Conservation (phyloP, 2,888 invertebrate genomes). For the Galeopsomyia nigrocyanea region DNA sequence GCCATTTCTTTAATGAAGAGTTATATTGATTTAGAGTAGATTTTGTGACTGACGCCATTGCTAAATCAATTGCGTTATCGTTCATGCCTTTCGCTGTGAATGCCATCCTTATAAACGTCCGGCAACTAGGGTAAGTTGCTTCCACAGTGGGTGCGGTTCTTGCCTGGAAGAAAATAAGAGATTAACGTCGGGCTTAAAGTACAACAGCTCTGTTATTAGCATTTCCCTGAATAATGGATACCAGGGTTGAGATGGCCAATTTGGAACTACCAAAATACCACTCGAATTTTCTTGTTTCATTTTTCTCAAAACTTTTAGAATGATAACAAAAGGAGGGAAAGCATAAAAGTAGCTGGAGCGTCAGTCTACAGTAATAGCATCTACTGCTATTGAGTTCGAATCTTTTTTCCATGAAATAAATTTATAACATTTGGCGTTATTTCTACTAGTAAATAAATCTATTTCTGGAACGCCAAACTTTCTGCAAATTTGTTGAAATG, state of each 20-base stretch:
- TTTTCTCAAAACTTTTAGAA: slow-evolving; percentile 38
- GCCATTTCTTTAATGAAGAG: slow-evolving; percentile 36
- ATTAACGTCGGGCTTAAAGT: slow-evolving; percentile 22
- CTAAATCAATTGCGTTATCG: slow-evolving; percentile 23
- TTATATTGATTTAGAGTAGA: slow-evolving; percentile 38
- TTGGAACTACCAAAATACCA: slow-evolving; percentile 43
- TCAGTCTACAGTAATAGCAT: slow-evolving; percentile 51
- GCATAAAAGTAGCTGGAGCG: slow-evolving; percentile 38
- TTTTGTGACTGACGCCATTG: slow-evolving; percentile 23
- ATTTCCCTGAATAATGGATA: too few relatives aligned
- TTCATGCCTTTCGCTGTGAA: slow-evolving; percentile 20
- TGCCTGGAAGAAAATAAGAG: background rate
- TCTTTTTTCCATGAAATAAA: slow-evolving; percentile 53
- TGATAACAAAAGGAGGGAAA: slow-evolving; percentile 41
- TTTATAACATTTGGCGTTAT: slow-evolving; percentile 52
- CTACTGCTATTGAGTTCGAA: slow-evolving; percentile 47
- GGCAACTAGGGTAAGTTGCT: slow-evolving; percentile 15
- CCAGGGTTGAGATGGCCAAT: too few relatives aligned
- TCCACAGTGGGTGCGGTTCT: background rate
- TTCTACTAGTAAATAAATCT: slow-evolving; percentile 52
- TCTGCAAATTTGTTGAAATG: slow-evolving; percentile 21
- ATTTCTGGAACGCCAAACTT: slow-evolving; percentile 45
- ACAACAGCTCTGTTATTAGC: slow-evolving; percentile 2
- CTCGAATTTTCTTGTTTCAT: slow-evolving; percentile 27
- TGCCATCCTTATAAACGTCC: slow-evolving; percentile 16